Conservation (phyloP, 2,797 vertebrate species). For the Chloroceryle inda region DNA sequence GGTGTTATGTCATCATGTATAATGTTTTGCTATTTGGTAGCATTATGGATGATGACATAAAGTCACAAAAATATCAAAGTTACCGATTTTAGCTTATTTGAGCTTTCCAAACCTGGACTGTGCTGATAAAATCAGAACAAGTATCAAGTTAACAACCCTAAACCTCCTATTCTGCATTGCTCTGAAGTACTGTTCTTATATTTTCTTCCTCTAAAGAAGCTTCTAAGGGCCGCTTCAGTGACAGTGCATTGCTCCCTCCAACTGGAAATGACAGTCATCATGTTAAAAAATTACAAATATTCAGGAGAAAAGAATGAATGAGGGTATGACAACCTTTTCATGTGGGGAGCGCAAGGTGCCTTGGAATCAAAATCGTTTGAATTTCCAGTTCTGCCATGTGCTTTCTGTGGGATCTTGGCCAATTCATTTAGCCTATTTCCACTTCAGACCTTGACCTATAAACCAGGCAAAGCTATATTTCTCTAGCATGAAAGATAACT, state of each 20-base stretch:
- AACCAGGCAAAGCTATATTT: background rate
- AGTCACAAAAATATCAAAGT: slow-evolving; percentile 65
- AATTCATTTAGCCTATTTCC: slow-evolving; percentile 5
- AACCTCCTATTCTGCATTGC: slow-evolving; percentile 1
- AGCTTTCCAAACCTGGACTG: slow-evolving; percentile 31
- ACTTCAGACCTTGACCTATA: background rate
- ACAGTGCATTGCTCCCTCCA: background rate
- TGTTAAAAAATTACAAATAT: background rate
- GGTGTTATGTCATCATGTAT: slow-evolving; percentile 68
- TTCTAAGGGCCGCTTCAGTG: background rate
- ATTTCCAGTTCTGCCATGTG: background rate
- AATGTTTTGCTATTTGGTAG: slow-evolving; percentile 24
- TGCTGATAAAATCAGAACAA: slow-evolving; percentile 37
- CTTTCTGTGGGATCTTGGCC: background rate
- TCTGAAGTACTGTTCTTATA: background rate
- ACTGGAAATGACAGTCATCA: background rate
- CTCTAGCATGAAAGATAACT: background rate
- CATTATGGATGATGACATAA: slow-evolving; percentile 53
- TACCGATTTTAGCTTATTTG: slow-evolving; percentile 41
- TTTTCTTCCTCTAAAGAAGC: background rate
- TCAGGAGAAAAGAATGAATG: background rate
- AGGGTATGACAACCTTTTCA: background rate
- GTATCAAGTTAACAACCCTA: slow-evolving; percentile 37
- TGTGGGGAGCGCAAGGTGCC: background rate
- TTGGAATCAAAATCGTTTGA: background rate